Base-by-base conservation (phyloP, 2,113 vertebrate genomes). In the Gambusia affinis region DNA sequence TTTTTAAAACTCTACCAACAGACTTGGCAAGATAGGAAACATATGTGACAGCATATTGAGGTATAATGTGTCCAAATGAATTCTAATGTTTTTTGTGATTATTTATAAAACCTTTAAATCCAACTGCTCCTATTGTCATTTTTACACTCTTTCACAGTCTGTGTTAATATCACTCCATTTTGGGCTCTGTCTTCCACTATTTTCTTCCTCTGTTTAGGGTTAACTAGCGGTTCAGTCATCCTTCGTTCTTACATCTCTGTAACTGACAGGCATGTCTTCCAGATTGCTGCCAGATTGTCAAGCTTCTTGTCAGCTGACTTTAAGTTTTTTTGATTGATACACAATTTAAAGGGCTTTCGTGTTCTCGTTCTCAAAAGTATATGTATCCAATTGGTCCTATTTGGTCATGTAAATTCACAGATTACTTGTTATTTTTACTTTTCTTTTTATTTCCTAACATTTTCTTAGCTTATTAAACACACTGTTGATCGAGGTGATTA, bases 261-360 rank as follows among this genome's bases (percentile, higher is more conserved):
- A 91, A 92, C 83, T 90, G 91, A 90, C 90, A 92, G 69, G 74
- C 74, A 74, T 84, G 85, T 90, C 81, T 90, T 91, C 92, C 90
- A 92, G 88, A 91, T 93, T 90, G 89, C 78, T 79, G 76, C 90
- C 91, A 91, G 89, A 92, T 88, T 91, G 84, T 83, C 75, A 78
- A 80, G 78, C 79, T 87, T 76, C 78, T 77, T 91, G 91, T 93
- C 90, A 88, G 83, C 89, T 92, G 83, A 76, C 78, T 91, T 94
- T 90, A 89, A 86, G 70, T 70, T 78, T 75, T 79, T 90, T 91
- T 92, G 83, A 93, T 92, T 85, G 90, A 89, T 92, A 88, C 79
- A 89, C 88, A 85, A 91, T 92, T 92, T 88, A 90, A 90, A 81
- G 79, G 39, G 67, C 81, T 1, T 79, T 90, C 89, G 89, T 89